A percentile compares a stretch with the other conserved stretches of the same genome.
These are phyloP conservation scores for Sminthopsis crassicaudata DNA, from an alignment of 2,113 vertebrate species.

Conservation along the genomic window DNA sequence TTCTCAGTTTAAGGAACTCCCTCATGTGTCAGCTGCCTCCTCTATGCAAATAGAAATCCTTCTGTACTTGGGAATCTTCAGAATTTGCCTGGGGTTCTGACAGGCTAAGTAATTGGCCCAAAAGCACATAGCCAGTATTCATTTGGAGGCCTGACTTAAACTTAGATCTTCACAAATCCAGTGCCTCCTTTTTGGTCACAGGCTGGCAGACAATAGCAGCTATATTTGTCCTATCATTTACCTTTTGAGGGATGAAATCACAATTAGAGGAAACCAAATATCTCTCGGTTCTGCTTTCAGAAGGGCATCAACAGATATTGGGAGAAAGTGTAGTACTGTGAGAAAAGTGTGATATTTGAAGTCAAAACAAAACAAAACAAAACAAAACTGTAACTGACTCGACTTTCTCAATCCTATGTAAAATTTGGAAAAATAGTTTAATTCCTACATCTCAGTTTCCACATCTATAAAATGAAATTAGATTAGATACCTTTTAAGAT, in stretches of 20 bases:
- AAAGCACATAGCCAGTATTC: neutral
- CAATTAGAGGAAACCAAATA: neutral
- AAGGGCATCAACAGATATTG: neutral
- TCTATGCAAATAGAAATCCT: neutral
- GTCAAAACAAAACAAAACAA: neutral
- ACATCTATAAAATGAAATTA: neutral
- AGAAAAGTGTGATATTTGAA: neutral
- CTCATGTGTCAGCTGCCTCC: neutral
- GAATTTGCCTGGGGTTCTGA: neutral
- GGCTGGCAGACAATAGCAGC: neutral
- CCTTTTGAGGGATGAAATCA: neutral
- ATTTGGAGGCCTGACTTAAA: neutral
- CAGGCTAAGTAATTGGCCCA: neutral
- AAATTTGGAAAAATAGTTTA: neutral
- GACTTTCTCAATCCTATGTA: neutral
- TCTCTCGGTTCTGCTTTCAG: neutral
- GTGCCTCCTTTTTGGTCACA: neutral
- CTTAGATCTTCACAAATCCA: neutral
- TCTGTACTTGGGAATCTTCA: neutral
- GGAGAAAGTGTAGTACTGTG: neutral
- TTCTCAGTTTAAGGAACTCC: neutral
- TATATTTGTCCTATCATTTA: neutral
- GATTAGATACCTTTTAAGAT: neutral
- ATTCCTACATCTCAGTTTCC: neutral
- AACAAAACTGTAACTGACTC: neutral